Base-by-base conservation (phyloP, 1,140 invertebrate species). In the Mamestra configurata region DNA sequence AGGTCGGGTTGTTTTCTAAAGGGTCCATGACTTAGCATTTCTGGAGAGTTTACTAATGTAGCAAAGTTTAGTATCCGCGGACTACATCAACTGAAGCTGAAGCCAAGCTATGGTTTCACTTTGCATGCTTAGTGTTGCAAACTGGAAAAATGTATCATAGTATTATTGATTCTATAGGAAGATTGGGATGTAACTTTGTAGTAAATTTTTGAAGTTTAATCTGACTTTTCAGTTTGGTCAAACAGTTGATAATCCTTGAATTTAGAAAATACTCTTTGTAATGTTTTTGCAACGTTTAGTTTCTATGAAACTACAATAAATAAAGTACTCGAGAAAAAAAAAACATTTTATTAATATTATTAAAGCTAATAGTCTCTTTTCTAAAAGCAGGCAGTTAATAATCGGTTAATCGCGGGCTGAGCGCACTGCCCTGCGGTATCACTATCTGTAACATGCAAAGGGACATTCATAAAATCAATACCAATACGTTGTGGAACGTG, bases 391-490 rank as follows among this genome's bases (percentile, higher is more conserved):
- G 15, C 43, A 49, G 11, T 0, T 49, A 49, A n/a, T n/a, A n/a
- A n/a, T 15, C 15, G 4, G 15, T 4, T 49, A 49, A 49, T 49
- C 13, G 40, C 40, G 43, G 43, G 15, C 43, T 49, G 43, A 57
- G 20, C 20, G 22, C 53, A 27, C 4, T 27, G 13, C 24, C 13
- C 24, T 11, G 24, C 55, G 31, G 15, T 40, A 64, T 1, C n/a
- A 31, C 6, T 18, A n/a, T 37, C 13, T 35, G 11, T 59, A 55
- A 27, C 7, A 53, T 35, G 8, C 46, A 53, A 46, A 35, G 68
- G n/a, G 46, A 71, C 15, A 71, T 71, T 49, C 22, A 53, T 53
- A 53, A 71, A 71, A 71, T 71, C 68, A 71, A 71, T 71, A 71
- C 27, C 40, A 68, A 24, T 68, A 46, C 4, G 37, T 35, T 43